Evolutionary conservation across 2,888 invertebrate species (phyloP), one percentile per base, ranked within the genome.

Genomic region (Gymnoscelis rufifasciata): DNA sequence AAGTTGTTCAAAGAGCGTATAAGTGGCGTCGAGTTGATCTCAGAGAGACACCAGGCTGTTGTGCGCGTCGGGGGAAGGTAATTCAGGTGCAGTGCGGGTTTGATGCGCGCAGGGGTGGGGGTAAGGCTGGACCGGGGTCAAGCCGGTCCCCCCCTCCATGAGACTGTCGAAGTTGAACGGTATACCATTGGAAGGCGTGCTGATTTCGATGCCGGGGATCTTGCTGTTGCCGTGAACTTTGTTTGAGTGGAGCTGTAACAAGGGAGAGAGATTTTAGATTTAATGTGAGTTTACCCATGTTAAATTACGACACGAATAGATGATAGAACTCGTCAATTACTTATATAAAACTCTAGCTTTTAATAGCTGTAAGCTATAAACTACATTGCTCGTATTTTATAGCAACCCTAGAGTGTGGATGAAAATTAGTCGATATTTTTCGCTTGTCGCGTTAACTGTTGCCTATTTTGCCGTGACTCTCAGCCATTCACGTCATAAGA

Each of bases 81-180:
- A 88, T 70, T 94, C 89, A 64, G 92, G 90, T 38, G 93, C 91
- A 74, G 91, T 91, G 69, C 94, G 91, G 71, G 93, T 93, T 77
- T 95, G 94, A 57, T 92, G 92, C 51, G 93, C 93, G 83, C 95
- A 95, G 14, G 94, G 94, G 44, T 93, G 92, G 91, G 83, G 83
- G 68, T 83, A 84, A 23, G 83, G 82, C 66, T 83, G 83, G 26
- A 96, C 94, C 0, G 97, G 97, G 5, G 97, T 97, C 38, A 97
- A 88, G 0, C 97, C 97, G 1, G 97, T 96, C 65, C 97, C 96
- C 39, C 96, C 96, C 64, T 96, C 96, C 94, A 97, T 96, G 51
- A 97, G 90, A 59, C 95, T 95, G 68, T 97, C 97, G 76, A 96
- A 97, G 80, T 96, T 96, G 83, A 97, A 95, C 62, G 93, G 93